Base-by-base conservation (phyloP, 1,140 invertebrate genomes). In the Panagrolaimus sp. region DNA sequence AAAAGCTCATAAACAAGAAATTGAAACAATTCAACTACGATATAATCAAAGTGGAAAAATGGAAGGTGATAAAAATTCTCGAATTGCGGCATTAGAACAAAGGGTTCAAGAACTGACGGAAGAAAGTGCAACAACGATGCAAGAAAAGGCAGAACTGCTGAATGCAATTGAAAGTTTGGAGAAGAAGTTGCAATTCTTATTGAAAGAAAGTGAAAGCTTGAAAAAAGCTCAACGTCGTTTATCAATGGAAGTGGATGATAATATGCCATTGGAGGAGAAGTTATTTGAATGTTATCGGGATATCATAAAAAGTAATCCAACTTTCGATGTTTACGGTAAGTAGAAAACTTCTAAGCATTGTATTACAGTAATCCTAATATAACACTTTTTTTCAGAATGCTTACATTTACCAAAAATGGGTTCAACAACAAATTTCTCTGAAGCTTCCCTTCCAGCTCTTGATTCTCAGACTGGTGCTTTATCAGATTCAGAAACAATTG, bases 81-180 rank as follows among this genome's bases (percentile, higher is more conserved):
- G 75, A 45, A 72, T 76, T 55, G 48, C 32, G 14, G 47, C 70
- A 28, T 46, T 76, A 47, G 75, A 76, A 43, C 62, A 68, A 14
- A 52, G 76, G 14, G 46, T 79, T 15, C 26, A 65, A 9, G 75
- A 73, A 55, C 17, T 76, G 43, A 76, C 70, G 7, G 76, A 74
- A 63, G 21, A 75, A 55, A 62, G 38, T n/a, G 75, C 62, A 1
- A 12, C 47, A 12, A 24, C 64, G 0, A 77, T 75, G 52, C 68
- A 69, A 8, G 55, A 76, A 43, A 65, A 62, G 1, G 45, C 47
- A 44, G 74, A 73, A 47, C 45, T 76, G 48, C 6, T 73, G 44
- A 52, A 38, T 1, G 66, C 47, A 26, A 47, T 76, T 45, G 66
- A 65, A 32, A 55, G 75, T 15, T 65, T 77, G 44, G 43, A 77